Evolutionary conservation across 2,113 vertebrate species (phyloP), one percentile per base, ranked within the genome.

Genomic region (Calidris pugnax): DNA sequence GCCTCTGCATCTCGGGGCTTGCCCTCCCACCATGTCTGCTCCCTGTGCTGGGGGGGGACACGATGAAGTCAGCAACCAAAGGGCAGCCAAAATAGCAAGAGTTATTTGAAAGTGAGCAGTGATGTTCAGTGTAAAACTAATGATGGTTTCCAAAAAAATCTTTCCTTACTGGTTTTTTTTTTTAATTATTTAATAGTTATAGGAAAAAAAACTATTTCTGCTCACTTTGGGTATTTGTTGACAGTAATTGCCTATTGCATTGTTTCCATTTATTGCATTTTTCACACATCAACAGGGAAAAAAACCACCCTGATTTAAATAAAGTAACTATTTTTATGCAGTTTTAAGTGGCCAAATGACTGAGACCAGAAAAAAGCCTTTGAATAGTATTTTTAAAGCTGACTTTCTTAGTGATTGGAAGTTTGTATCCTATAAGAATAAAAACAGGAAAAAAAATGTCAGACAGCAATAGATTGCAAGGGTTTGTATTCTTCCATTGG

Each of bases 11-110:
- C 32, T 30, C 4, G 2, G 23, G 56, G 66, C 39, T 73, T 5
- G 1, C 24, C 24, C 43, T 32, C 23, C 14, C 3, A 28, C 22
- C 47, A 11, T 1, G 1, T 16, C 26, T 45, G 23, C 9, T 3
- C 27, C 67, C 28, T 45, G 21, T 57, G 45, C 45, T 47, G 35
- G 2, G 20, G 30, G 12, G 21, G 47, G 47, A 20, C 45, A 48
- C 22, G 20, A 32, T 7, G 8, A 63, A 26, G 43, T n/a, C 68
- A 72, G 12, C 19, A 41, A 17, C 6, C 21, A 23, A 33, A 17
- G 27, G 18, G 17, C 3, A 2, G 33, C 9, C 48, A 75, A 63
- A 69, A 43, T 26, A 69, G 35, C 28, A 45, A 23, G 50, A 87
- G 60, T 87, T 56, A 35, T 33, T 81, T 72, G 35, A 24, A 92